Evolutionary conservation across 2,888 invertebrate species (phyloP).

Genomic region (Amphipyra berbera): DNA sequence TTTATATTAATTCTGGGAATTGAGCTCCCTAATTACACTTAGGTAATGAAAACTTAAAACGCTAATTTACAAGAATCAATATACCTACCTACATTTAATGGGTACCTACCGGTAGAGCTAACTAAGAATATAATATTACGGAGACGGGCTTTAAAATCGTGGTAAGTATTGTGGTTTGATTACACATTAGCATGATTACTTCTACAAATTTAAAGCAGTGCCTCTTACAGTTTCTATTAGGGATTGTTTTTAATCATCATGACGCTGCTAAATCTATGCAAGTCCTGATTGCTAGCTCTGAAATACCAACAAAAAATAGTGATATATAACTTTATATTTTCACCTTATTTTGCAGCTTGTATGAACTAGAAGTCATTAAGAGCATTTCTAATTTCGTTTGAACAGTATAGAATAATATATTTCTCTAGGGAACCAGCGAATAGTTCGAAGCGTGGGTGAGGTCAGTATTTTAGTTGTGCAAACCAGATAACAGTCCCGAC

Average conservation of each 20-base stretch:
- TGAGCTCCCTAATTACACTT: not conserved
- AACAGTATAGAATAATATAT: conserved; percentile 68
- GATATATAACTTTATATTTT: too few relatives aligned
- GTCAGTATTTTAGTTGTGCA: conserved; percentile 72
- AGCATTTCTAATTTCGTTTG: conserved; percentile 66
- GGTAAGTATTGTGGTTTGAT: too few relatives aligned
- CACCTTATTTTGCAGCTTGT: conserved; percentile 6
- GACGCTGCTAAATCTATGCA: too few relatives aligned
- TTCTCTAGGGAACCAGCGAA: conserved; percentile 51
- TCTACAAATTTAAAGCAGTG: too few relatives aligned
- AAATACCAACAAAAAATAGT: too few relatives aligned
- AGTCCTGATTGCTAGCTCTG: too few relatives aligned
- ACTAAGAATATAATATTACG: too few relatives aligned
- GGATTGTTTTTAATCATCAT: too few relatives aligned
- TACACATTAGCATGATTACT: too few relatives aligned
- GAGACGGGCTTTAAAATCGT: too few relatives aligned
- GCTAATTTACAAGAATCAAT: not conserved
- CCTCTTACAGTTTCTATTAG: too few relatives aligned
- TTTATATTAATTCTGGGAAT: not conserved
- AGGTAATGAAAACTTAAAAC: not conserved
- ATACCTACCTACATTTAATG: not conserved
- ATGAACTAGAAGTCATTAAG: conserved; percentile 34
- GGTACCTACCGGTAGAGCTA: too few relatives aligned
- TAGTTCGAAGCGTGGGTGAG: conserved; percentile 55
- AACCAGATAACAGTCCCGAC: conserved; percentile 73